Conservation (phyloP, 2,797 vertebrate species). For the Etheostoma nigrum region DNA sequence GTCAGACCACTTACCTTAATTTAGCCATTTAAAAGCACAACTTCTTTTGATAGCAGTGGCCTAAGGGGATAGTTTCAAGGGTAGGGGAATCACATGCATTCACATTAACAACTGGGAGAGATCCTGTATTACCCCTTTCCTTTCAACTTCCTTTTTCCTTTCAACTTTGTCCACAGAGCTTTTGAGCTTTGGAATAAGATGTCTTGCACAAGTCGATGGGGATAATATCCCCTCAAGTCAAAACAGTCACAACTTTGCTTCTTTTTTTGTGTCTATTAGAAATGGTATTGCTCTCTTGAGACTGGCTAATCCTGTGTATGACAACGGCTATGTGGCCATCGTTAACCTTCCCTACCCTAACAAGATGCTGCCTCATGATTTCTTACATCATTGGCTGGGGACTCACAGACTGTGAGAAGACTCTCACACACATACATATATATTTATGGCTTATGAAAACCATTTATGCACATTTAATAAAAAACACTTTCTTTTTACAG, state of each 20-base stretch:
- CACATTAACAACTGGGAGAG: background rate
- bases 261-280: slow-evolving; percentile 46
- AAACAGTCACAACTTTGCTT: background rate
- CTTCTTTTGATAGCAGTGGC: background rate
- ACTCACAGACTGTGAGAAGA: slow-evolving; percentile 71
- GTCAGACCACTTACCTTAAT: background rate
- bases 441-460: background rate
- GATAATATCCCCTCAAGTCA: background rate
- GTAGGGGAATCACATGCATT: background rate
- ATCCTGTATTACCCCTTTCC: background rate
- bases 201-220: background rate
- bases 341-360: slow-evolving; percentile 57
- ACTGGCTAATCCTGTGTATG: slow-evolving; percentile 47
- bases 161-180: background rate
- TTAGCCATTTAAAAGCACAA: background rate
- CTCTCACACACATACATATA: background rate
- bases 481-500: slow-evolving; percentile 32
- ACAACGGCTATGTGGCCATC: slow-evolving; percentile 66
- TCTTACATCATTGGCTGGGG: slow-evolving; percentile 81
- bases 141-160: no score
- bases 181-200: no score
- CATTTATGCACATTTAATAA: background rate
- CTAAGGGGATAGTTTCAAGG: background rate
- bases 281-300: slow-evolving; percentile 77
- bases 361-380: slow-evolving; percentile 69